These are phyloP conservation scores for Diadophis punctatus DNA, from an alignment of 2,113 vertebrate genomes.

Conservation along the genomic window DNA sequence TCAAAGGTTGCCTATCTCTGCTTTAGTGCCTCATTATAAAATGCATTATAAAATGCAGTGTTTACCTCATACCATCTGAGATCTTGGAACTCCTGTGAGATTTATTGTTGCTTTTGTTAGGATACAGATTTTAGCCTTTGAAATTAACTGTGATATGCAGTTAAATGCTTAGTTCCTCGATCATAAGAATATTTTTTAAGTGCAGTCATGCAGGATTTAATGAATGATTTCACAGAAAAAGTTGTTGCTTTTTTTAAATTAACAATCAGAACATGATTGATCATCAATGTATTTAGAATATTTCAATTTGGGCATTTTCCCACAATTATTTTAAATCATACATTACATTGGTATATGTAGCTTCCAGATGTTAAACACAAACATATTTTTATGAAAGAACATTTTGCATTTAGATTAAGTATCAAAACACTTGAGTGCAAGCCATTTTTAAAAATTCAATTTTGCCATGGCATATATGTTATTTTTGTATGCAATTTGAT, in stretches of 20 bases:
- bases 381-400: constrained; percentile 34
- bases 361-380: constrained; percentile 63
- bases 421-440: constrained; percentile 11
- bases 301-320: not conserved
- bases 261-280: constrained; percentile 35
- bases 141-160: not conserved
- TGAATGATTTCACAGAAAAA: constrained; percentile 38
- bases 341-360: constrained; percentile 51
- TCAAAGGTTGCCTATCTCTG: not conserved
- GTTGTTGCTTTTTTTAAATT: constrained; percentile 50
- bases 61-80: not conserved
- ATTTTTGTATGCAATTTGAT: constrained; percentile 24
- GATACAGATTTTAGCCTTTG: not conserved
- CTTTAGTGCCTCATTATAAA: not conserved
- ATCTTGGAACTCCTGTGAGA: not conserved
- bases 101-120: not conserved
- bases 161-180: not conserved
- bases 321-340: constrained; percentile 17
- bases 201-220: constrained; percentile 10
- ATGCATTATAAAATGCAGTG: not conserved
- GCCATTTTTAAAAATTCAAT: constrained; percentile 2
- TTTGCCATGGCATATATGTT: not conserved
- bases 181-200: not conserved
- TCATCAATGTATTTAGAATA: constrained; percentile 42
- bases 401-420: not conserved